These are phyloP conservation scores for Cygnus buccinator DNA, from an alignment of 2,113 vertebrate genomes.

Conservation along the genomic window DNA sequence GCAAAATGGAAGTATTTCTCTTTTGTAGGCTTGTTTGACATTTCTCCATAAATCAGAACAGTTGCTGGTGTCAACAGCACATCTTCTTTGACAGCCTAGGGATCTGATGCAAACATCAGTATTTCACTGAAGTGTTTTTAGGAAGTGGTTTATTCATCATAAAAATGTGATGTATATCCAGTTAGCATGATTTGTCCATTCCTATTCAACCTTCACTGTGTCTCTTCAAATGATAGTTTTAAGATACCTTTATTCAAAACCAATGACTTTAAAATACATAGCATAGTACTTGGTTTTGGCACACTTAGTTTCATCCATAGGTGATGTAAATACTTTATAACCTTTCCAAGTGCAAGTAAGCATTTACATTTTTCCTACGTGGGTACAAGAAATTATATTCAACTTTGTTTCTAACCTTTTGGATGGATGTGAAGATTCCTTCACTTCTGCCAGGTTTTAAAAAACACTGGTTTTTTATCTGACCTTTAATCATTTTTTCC, in stretches of 20 bases:
- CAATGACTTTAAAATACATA: neutral
- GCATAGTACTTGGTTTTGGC: neutral
- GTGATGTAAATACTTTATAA: neutral
- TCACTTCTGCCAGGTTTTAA: neutral
- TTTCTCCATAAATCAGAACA: neutral
- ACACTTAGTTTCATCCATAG: neutral
- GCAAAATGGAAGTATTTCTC: neutral
- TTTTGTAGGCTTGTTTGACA: neutral
- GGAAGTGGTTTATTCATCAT: neutral
- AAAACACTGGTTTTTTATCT: neutral
- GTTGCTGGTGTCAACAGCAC: neutral
- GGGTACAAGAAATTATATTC: neutral
- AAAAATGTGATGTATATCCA: neutral
- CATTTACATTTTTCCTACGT: neutral
- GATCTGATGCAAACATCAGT: accelerated
- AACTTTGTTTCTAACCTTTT: neutral
- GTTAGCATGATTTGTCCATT: neutral
- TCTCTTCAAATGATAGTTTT: neutral
- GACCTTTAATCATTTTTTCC: neutral
- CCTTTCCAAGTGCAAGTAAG: neutral
- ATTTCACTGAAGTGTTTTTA: neutral
- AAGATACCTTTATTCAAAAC: neutral
- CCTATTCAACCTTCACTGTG: neutral
- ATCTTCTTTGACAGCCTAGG: neutral
- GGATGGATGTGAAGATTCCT: neutral